Evolutionary conservation across 37 sponge, comb jelly and placozoan genomes (phyloP), one percentile per base, ranked within the genome.

Genomic region (Sycon ciliatum): DNA sequence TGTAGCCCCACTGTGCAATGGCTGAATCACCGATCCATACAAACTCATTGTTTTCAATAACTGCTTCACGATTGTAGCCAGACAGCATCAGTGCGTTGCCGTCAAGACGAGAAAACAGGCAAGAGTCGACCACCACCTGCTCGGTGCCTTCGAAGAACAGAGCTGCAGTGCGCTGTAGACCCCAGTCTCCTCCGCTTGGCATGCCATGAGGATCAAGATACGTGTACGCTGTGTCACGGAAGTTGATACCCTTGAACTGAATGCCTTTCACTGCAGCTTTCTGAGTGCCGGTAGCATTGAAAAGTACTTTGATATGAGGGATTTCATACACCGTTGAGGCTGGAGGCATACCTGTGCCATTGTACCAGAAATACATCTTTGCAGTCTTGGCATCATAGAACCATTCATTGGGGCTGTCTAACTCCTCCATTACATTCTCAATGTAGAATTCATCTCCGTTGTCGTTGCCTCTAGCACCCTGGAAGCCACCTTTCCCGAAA

Each of bases 321-420:
- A 53, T 67, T 29, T 78, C 78, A 39, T 37, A 60, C 26, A 27
- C 31, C 9, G 63, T 60, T 28, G 39, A 77, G 81, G 11, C 72
- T 73, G 63, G 63, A 23, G 63, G 63, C 11, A 18, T 18, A 30
- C 63, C 63, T 32, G 76, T 56, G 7, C 70, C 82, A 58, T 81
- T 81, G 32, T 57, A 38, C 20, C 28, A 81, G 24, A 76, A 68
- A 64, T 67, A 81, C 33, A 81, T 49, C 23, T 4, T 52, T 35
- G 66, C 55, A 3, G 64, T 27, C 22, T 81, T 26, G 7, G 23
- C 69, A 60, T 81, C 63, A 18, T 32, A 76, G 72, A 55, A 81
- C 76, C 76, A 81, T 35, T 81, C 82, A 39, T 55, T 54, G 34
- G 82, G 82, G 18, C 69, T 67, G 39, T 81, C 82, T 26, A 81